Base-by-base conservation (phyloP, 2,113 vertebrate species). In the Odocoileus virginianus region DNA sequence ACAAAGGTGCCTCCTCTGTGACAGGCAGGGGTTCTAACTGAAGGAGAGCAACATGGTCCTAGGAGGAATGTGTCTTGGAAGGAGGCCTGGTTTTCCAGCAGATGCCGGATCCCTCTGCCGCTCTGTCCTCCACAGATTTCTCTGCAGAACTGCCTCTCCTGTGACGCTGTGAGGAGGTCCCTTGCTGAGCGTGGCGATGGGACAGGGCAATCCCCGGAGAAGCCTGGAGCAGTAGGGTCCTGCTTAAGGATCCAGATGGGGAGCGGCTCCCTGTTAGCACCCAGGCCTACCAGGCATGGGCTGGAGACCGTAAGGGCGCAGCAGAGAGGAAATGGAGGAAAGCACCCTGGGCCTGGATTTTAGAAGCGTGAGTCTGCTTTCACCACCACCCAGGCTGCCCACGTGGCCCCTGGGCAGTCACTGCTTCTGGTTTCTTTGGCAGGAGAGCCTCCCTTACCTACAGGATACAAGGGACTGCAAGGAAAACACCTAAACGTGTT, bases 1-100 rank as follows among this genome's bases (percentile, higher is more conserved):
- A 50, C 64, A 78, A 88, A 2, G 11, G 57, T 19, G n/a, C 17
- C 25, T 87, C 74, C 93, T 58, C 87, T 88, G 78, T 60, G 89
- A 96, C 90, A 82, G n/a, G 7, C 92, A 85, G 16, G 47, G 13
- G 57, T 58, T 71, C 89, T 33, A 94, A 28, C 17, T 28, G 3
- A 64, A 97, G 96, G 87, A 91, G 43, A 88, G 71, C 5, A 1
- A 86, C 82, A 89, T 84, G 97, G 98, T 98, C 98, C 89, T 93
- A 5, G 40, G 58, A 95, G 74, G 54, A 89, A 94, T 54, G 3
- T 84, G 27, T 86, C 64, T 88, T 92, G 92, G 94, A 55, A 0
- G 50, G 94, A 85, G 83, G 96, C 89, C 87, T 67, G 33, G 40
- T 47, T 85, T 81, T 85, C 94, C 54, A 97, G 97, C 28, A 60